phyloP scores from a whole-genome alignment of 2,797 vertebrate genomes.

The Chloroceryle inda region DNA sequence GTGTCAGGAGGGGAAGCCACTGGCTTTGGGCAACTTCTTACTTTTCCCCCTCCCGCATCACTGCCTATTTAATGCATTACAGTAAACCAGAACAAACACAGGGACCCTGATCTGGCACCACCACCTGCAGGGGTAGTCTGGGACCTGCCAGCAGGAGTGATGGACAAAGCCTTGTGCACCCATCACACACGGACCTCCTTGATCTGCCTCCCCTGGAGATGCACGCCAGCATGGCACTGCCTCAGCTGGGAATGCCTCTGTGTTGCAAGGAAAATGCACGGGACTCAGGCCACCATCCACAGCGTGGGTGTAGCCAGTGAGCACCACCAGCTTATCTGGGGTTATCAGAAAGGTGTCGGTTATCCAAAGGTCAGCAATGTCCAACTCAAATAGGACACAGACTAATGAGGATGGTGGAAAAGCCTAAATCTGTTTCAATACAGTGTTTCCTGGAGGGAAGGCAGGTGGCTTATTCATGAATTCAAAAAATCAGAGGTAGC shows the following conservation, averaged over 20 bases:
- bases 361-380: constrained; percentile 13
- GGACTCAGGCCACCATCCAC: neutral
- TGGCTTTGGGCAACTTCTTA: neutral
- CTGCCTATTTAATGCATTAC: neutral
- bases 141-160: neutral
- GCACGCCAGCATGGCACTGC: fast-evolving
- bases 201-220: neutral
- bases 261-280: neutral
- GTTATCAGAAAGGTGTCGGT: neutral
- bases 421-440: neutral
- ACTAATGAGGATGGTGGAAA: neutral
- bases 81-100: neutral
- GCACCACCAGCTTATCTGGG: neutral
- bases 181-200: neutral
- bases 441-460: neutral
- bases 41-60: fast-evolving
- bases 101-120: neutral
- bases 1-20: fast-evolving
- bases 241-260: fast-evolving
- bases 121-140: neutral
- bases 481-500: neutral
- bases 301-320: neutral
- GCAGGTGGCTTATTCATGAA: neutral
- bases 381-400: neutral
- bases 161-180: neutral